Evolutionary conservation across 2,113 vertebrate genomes (phyloP).

Genomic region (Turnix velox): DNA sequence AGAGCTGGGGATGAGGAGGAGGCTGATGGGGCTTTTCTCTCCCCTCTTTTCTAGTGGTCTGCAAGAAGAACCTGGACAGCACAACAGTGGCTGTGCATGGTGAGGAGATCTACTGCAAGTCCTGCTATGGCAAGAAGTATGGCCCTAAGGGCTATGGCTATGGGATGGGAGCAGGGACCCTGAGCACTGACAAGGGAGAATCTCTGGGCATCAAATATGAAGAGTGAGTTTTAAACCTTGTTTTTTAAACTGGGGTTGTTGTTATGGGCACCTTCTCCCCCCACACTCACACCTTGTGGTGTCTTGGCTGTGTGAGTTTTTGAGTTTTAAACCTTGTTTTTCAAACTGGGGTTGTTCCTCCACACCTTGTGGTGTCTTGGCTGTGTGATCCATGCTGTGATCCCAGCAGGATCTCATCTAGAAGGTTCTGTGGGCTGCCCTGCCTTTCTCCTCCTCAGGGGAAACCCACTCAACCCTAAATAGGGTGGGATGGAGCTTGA

Average conservation of each 20-base stretch:
- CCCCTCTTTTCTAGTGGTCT: constrained; percentile 79
- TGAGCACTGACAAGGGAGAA: constrained; percentile 90
- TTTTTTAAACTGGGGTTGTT: accelerated
- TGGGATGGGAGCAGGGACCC: constrained; percentile 87
- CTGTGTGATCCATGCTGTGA: background rate
- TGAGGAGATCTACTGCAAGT: constrained; percentile 93
- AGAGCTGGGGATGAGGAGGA: background rate
- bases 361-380: background rate
- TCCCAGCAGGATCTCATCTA: background rate
- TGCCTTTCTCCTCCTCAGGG: background rate
- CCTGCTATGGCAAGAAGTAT: constrained; percentile 91
- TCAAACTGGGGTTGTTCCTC: accelerated
- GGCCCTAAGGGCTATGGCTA: constrained; percentile 95
- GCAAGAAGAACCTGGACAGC: constrained; percentile 91
- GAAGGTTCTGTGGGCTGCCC: background rate
- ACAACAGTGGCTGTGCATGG: constrained; percentile 88
- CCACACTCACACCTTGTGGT: background rate
- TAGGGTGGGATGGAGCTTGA: background rate
- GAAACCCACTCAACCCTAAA: background rate
- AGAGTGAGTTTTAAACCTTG: constrained; percentile 76
- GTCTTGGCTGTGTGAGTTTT: too few species aligned
- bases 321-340: constrained; percentile 69
- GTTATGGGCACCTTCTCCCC: background rate
- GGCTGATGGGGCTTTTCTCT: background rate
- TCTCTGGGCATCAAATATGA: constrained; percentile 83